Percentiles rank a stretch among this genome's conserved stretches.
phyloP scores from a whole-genome alignment of 2,113 vertebrate genomes.

The Uria aalge region DNA sequence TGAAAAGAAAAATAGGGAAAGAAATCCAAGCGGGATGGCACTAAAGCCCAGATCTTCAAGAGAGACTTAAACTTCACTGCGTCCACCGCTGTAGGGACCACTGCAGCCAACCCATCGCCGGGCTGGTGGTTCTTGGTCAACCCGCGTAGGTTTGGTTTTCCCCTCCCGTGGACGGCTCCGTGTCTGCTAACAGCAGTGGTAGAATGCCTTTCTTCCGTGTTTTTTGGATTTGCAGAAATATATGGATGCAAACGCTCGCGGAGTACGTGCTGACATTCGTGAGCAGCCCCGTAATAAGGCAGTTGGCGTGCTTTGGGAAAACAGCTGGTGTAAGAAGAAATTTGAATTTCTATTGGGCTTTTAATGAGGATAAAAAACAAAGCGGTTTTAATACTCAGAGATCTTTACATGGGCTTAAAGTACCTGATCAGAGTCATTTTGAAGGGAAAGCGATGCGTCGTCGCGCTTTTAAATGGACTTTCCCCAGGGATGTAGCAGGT shows the following conservation, averaged over 20 bases:
- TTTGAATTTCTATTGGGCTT: conserved; percentile 20
- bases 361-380: neutral
- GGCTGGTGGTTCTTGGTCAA: neutral
- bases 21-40: neutral
- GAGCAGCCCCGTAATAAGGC: neutral
- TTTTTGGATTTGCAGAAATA: neutral
- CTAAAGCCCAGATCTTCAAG: neutral
- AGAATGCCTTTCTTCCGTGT: neutral
- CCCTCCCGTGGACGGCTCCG: accelerated
- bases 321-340: neutral
- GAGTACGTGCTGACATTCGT: neutral
- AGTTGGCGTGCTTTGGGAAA: neutral
- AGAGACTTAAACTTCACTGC: neutral
- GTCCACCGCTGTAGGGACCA: neutral
- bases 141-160: neutral
- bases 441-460: neutral
- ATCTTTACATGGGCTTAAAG: neutral
- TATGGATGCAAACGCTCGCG: accelerated
- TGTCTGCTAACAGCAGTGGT: neutral
- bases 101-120: neutral
- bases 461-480: neutral
- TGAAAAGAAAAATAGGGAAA: neutral
- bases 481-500: neutral
- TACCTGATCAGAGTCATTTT: neutral
- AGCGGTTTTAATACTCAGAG: neutral